Base-by-base conservation (phyloP, 1,140 invertebrate species). In the Nixonia krombeini region DNA sequence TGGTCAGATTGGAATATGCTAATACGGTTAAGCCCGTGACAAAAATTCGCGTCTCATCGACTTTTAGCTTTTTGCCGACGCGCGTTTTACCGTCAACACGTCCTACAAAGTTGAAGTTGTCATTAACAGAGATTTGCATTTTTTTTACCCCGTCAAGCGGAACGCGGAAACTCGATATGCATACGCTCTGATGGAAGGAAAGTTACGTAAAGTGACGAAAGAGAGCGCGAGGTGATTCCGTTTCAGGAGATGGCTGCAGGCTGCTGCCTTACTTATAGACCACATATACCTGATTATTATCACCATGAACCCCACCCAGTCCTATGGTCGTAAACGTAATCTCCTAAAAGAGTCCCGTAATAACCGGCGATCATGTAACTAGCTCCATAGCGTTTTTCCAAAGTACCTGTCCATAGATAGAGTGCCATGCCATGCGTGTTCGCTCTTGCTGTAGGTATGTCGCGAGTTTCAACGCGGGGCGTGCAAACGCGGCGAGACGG, bases 401-500 rank as follows among this genome's bases (percentile, higher is more conserved):
- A 66, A 63, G 53, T 58, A 62, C 53, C 59, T 65, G 18, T 58
- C 55, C 59, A 70, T 84, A 85, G 83, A 83, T 83, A 81, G 82
- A 82, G 82, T 84, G 82, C 81, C 83, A 65, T 65, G 83, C 83
- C 82, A 84, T 83, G 82, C 80, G 80, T 83, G 81, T 85, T 85
- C 84, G 82, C 83, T 84, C 82, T 81, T 84, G 82, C 85, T 88
- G 86, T 92, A 98, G 96, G 95, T 98, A 90, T 98, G 96, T 93
- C 94, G 95, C 89, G 96, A 97, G 90, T 97, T 93, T 91, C 94
- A 96, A 91, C 94, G 95, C 87, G 95, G 96, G 88, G 93, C 93
- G 89, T 98, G 96, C 90, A 95, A 96, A 90, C 93, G 95, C 86
- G 91, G 94, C 82, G 94, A 96, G 89, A 91, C 91, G 82, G 95